phyloP scores from a whole-genome alignment of 2,888 invertebrate species.

The Synergus gifuensis region DNA sequence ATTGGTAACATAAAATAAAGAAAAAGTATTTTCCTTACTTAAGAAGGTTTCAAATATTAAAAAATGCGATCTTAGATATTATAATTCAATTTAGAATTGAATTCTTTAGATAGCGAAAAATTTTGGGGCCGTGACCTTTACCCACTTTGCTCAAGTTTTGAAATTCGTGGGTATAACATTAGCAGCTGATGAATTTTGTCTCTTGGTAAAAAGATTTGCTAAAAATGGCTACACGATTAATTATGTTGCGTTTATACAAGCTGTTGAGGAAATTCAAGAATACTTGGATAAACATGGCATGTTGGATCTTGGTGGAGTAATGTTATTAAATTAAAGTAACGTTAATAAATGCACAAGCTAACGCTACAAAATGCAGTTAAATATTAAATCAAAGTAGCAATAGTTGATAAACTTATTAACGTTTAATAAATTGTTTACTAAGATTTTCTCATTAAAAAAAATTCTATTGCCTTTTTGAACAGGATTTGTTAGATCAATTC shows the following conservation, averaged over 20 bases:
- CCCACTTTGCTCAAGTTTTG: conserved; percentile 87
- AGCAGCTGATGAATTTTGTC: conserved; percentile 85
- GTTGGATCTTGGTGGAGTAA: conserved; percentile 16
- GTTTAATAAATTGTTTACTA: not conserved
- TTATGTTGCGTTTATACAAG: conserved; percentile 86
- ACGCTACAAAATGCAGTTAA: not conserved
- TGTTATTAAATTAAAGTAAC: not conserved
- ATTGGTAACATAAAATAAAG: conserved; percentile 76
- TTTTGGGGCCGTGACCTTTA: conserved; percentile 86
- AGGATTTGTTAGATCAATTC: conserved; percentile 80
- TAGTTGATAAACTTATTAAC: not conserved
- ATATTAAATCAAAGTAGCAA: not conserved
- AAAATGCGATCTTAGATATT: not conserved
- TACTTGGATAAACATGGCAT: conserved; percentile 79
- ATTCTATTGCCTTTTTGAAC: conserved; percentile 26
- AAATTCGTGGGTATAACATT: conserved; percentile 85
- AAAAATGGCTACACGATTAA: conserved; percentile 88
- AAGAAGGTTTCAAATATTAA: not conserved
- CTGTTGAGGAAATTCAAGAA: conserved; percentile 83
- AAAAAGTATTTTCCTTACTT: not conserved
- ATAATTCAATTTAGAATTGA: not conserved
- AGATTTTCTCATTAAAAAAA: not conserved
- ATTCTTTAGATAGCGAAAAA: conserved; percentile 84
- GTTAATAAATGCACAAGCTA: not conserved
- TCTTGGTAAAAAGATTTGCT: conserved; percentile 87